Base-by-base conservation (phyloP, 2,888 invertebrate genomes). In the Argyresthia albistria region DNA sequence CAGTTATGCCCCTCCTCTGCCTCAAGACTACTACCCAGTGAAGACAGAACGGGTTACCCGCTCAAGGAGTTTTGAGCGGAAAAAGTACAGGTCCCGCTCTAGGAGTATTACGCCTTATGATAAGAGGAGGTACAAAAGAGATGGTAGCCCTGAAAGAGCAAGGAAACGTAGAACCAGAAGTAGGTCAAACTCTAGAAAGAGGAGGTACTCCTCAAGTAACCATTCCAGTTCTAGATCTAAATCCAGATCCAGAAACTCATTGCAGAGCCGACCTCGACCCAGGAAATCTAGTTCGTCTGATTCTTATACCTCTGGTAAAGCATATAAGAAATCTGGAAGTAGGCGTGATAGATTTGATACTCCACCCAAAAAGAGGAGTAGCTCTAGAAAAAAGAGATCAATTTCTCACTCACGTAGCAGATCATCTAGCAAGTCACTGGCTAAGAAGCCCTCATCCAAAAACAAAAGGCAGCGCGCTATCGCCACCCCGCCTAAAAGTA, bases 181-280 rank as follows among this genome's bases (percentile, higher is more conserved):
- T 57, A 66, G 63, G 50, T 68, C 73, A 12, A 61, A 63, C 35
- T 63, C 70, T 1, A 76, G 71, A 56, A 66, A 66, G 37, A 66
- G 64, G 25, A 77, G 75, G 53, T 83, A 83, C 64, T 76, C 77
- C 35, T 80, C 82, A 7, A 81, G 84, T 64, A 80, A 75, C 43
- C 64, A 70, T 25, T 77, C 80, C 0, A 76, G 73, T 50, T 78
- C 76, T 15, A 65, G 76, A 25, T 80, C 25, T 25, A 25, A 25
- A 25, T 25, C 25, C 25, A 25, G 25, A 25, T 25, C 25, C 25
- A 25, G 25, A 25, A 25, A 25, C 6, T 25, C 25, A 25, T 25
- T 25, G 6, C 25, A 25, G 25, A 25, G 79, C 15, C 66, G 67
- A 46, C 80, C 81, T 43, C 1, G 54, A 16, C 76, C 73, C 59